Evolutionary conservation across 2,113 vertebrate species (phyloP).

Genomic region (Plestiodon gilberti): DNA sequence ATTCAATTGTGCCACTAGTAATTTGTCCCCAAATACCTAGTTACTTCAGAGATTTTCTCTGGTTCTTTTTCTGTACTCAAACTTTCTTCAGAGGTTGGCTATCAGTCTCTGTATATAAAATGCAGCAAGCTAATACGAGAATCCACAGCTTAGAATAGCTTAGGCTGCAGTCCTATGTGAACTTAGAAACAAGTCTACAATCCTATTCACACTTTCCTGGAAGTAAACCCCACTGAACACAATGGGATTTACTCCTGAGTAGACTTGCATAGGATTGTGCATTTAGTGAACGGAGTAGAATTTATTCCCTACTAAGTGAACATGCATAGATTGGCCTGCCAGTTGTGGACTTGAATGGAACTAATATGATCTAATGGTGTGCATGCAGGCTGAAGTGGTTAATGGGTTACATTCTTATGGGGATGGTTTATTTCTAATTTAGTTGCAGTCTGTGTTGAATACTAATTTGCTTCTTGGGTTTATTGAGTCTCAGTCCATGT

Average conservation of each 20-base stretch:
- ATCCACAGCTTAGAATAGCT: neutral
- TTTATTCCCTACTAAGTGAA: neutral
- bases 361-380: neutral
- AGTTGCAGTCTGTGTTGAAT: neutral
- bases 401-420: neutral
- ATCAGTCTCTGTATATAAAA: neutral
- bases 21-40: neutral
- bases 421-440: conserved; percentile 4
- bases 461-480: neutral
- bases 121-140: neutral
- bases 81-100: neutral
- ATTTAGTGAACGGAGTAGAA: too few relatives aligned
- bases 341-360: neutral
- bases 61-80: neutral
- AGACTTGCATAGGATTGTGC: neutral
- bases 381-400: neutral
- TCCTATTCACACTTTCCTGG: neutral
- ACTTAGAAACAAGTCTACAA: neutral
- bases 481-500: neutral
- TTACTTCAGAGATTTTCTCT: neutral
- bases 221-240: neutral
- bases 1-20: neutral
- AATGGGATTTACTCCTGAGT: neutral
- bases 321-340: neutral
- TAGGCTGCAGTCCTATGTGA: neutral